Evolutionary conservation across 2,797 vertebrate genomes (phyloP), one percentile per base, ranked within the genome.

Genomic region (Phalloptychus januarius): DNA sequence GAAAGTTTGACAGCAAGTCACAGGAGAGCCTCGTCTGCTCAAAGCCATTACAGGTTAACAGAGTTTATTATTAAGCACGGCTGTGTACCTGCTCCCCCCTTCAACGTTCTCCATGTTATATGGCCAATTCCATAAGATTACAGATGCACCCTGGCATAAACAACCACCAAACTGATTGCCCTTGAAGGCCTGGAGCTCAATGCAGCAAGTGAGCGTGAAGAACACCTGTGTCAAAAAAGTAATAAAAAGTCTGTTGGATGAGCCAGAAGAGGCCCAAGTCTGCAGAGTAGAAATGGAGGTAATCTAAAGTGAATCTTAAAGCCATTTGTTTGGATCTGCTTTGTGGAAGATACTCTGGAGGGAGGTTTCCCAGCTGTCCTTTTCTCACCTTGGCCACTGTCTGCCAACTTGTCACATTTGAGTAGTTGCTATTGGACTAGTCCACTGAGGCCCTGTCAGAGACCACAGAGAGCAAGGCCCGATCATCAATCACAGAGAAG

Each of bases 1-100:
- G 92, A 86, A 94, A 92, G 86, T 92, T 85, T 94, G 92, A 94
- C 91, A 92, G 90, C 78, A 91, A 94, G 91, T 93, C 93, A 81
- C 89, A 82, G 72, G 92, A 93, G 92, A 85, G 77, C 48, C 28
- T 81, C 86, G 80, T 89, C 93, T 90, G 91, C 90, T 85, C 69
- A 85, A 93, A 92, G 77, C 73, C 83, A 91, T 94, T 94, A 91
- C 73, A 83, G 84, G 79, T 76, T 81, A 75, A 67, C 76, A 77
- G 78, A 86, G 75, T 83, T 81, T 80, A 80, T 92, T 93, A 91
- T 72, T 82, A 75, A 88, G 90, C 89, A 86, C 79, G 76, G 79
- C 80, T 80, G 74, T 7, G 7, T 63, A 79, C 31, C 75, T 77
- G 72, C 63, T 84, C 79, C 83, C 65, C 67, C 31, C 20, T 52